Percentiles rank a stretch among this genome's conserved stretches.
Conservation (phyloP, 1,140 invertebrate species). For the Hylyphantes graminicola region DNA sequence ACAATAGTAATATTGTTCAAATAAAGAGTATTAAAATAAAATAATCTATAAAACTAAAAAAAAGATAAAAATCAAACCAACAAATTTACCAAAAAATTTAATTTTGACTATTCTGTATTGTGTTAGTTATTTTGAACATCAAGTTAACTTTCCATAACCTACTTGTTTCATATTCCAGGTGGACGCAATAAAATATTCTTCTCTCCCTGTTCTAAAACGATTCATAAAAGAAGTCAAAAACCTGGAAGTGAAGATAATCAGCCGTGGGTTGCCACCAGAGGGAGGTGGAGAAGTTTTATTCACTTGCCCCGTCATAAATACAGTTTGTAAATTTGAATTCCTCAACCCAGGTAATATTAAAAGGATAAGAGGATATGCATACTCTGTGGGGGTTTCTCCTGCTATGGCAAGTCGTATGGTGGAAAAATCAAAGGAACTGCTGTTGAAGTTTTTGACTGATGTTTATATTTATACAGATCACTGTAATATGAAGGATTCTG, state of each 20-base stretch:
- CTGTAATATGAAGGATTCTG: slow-evolving; percentile 65
- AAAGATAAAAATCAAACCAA: no score
- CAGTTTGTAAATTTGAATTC: slow-evolving; percentile 75
- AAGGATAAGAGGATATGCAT: slow-evolving; percentile 89
- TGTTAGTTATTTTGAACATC: no score
- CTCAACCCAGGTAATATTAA: slow-evolving; percentile 91
- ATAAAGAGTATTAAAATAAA: no score
- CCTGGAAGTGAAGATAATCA: slow-evolving; percentile 84
- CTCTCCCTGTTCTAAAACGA: slow-evolving; percentile 82
- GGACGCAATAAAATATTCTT: slow-evolving; percentile 84
- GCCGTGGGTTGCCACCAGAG: slow-evolving; percentile 84
- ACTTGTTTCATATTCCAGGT: slow-evolving; percentile 70
- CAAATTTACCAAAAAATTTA: no score
- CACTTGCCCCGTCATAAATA: slow-evolving; percentile 82
- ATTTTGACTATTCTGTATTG: no score
- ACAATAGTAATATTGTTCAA: no score
- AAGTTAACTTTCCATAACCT: no score
- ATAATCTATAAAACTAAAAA: no score
- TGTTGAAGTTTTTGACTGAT: slow-evolving; percentile 93
- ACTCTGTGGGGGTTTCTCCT: slow-evolving; percentile 89
- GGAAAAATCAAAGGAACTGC: slow-evolving; percentile 88
- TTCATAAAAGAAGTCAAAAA: slow-evolving; percentile 90
- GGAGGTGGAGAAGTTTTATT: slow-evolving; percentile 93
- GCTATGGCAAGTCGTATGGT: slow-evolving; percentile 91
- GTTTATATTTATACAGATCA: slow-evolving; percentile 96